phyloP scores from a whole-genome alignment of 2,113 vertebrate species.

The Xyliphius kryptos region DNA sequence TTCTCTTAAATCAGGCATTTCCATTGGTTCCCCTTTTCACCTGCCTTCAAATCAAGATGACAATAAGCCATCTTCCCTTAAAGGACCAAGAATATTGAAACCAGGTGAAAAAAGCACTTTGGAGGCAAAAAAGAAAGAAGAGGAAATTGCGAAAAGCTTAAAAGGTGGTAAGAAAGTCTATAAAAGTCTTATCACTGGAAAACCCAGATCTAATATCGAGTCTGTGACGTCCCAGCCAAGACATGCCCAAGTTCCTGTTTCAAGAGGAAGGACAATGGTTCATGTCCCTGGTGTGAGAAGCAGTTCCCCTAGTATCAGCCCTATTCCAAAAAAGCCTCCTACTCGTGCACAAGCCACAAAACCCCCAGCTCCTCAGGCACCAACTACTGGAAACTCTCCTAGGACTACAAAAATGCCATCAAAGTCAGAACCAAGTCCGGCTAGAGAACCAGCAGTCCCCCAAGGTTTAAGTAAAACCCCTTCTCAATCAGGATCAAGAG shows the following conservation, averaged over 20 bases:
- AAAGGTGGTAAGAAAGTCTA: slow-evolving; percentile 94
- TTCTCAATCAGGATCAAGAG: slow-evolving; percentile 79
- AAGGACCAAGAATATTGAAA: slow-evolving; percentile 88
- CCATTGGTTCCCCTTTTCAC: slow-evolving; percentile 92
- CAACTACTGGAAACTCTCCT: slow-evolving; percentile 64
- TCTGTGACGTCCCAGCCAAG: slow-evolving; percentile 66
- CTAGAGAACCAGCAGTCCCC: slow-evolving; percentile 63
- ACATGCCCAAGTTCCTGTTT: slow-evolving; percentile 70
- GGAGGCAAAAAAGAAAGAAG: slow-evolving; percentile 79
- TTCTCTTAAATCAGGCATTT: slow-evolving; percentile 89
- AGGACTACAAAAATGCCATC: slow-evolving; percentile 67
- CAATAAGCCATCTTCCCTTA: slow-evolving; percentile 68
- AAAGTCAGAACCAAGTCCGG: slow-evolving; percentile 71
- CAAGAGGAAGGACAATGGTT: slow-evolving; percentile 81
- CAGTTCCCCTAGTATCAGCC: slow-evolving; percentile 83
- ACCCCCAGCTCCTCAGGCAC: slow-evolving; percentile 68
- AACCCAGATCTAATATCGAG: slow-evolving; percentile 75
- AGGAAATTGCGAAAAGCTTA: slow-evolving; percentile 73
- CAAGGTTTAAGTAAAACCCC: slow-evolving; percentile 74
- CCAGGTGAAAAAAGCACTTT: slow-evolving; percentile 79
- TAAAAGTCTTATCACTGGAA: slow-evolving; percentile 89
- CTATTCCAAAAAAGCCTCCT: slow-evolving; percentile 75
- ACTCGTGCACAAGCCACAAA: slow-evolving; percentile 68
- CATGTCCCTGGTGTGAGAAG: slow-evolving; percentile 82
- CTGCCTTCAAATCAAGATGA: slow-evolving; percentile 80